Evolutionary conservation across 2,888 invertebrate genomes (phyloP).

Genomic region (Sphaerophoria taeniata): DNA sequence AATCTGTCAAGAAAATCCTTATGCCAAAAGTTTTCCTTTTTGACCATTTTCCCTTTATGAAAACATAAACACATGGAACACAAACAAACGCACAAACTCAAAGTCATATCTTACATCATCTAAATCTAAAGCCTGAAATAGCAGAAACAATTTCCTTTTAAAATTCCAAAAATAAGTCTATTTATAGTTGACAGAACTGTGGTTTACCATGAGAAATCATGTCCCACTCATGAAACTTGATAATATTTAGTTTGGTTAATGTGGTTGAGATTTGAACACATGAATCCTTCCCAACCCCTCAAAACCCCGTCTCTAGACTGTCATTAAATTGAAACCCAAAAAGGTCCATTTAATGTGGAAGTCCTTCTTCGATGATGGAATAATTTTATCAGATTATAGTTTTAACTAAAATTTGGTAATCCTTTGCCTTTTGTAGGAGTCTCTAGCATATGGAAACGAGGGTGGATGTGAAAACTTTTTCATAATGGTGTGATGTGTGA

Average conservation of each 20-base stretch:
- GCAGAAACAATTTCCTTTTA: not conserved
- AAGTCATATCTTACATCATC: slow-evolving; percentile 3
- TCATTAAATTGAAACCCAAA: too few species aligned
- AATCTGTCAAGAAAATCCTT: not conserved
- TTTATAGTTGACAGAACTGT: slow-evolving; percentile 13
- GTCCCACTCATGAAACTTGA: slow-evolving; percentile 18
- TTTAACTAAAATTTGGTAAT: not conserved
- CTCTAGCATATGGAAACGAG: too few species aligned
- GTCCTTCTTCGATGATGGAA: too few species aligned
- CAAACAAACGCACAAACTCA: too few species aligned
- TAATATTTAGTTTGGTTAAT: slow-evolving; percentile 30
- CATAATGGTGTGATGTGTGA: too few species aligned
- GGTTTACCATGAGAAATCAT: slow-evolving; percentile 34
- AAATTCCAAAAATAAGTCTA: too few species aligned
- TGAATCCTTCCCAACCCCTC: too few species aligned
- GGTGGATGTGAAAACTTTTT: too few species aligned
- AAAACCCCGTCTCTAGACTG: too few species aligned
- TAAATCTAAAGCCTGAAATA: too few species aligned
- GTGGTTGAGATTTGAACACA: slow-evolving; percentile 2
- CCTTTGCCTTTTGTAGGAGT: not conserved
- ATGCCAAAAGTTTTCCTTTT: slow-evolving; percentile 4
- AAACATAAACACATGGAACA: not conserved
- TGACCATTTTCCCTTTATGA: not conserved
- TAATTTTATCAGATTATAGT: not conserved
- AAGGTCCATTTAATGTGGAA: too few species aligned